Conservation (phyloP, 2,888 invertebrate genomes). For the Geophilus truncorum region DNA sequence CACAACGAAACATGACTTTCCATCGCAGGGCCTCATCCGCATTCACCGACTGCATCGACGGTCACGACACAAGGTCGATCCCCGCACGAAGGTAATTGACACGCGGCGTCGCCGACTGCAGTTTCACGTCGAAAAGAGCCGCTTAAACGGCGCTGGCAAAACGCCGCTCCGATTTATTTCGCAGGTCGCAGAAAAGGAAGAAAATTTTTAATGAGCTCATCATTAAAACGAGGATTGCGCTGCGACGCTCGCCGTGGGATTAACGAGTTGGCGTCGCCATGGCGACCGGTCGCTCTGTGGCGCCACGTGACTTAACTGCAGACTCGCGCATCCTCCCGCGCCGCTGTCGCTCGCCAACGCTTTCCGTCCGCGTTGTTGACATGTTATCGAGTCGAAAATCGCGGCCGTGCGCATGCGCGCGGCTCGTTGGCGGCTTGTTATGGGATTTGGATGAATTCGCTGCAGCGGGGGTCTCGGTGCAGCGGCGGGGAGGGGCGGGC, state of each 20-base stretch:
- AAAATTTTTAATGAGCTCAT: slow-evolving; percentile 22
- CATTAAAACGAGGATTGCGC: slow-evolving; percentile 22
- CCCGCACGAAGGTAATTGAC: not conserved
- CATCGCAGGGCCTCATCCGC: no score
- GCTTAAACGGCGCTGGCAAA: not conserved
- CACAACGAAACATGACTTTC: no score
- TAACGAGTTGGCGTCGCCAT: slow-evolving; percentile 3
- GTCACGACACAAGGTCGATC: no score
- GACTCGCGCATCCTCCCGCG: not conserved
- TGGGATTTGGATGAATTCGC: slow-evolving; percentile 15
- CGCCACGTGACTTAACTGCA: slow-evolving; percentile 25
- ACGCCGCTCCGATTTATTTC: not conserved
- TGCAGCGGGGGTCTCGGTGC: not conserved
- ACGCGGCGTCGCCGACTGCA: not conserved
- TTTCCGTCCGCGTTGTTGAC: not conserved
- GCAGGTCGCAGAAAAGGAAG: no score
- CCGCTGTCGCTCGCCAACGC: not conserved
- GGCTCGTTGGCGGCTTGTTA: not conserved
- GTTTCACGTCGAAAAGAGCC: not conserved
- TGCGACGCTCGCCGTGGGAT: not conserved
- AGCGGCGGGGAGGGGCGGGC: not conserved
- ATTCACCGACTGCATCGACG: no score
- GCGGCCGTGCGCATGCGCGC: not conserved
- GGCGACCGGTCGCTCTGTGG: not conserved
- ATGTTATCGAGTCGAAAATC: slow-evolving; percentile 15